phyloP scores from a whole-genome alignment of 2,797 vertebrate genomes.

The Hippopotamyrus pictus region DNA sequence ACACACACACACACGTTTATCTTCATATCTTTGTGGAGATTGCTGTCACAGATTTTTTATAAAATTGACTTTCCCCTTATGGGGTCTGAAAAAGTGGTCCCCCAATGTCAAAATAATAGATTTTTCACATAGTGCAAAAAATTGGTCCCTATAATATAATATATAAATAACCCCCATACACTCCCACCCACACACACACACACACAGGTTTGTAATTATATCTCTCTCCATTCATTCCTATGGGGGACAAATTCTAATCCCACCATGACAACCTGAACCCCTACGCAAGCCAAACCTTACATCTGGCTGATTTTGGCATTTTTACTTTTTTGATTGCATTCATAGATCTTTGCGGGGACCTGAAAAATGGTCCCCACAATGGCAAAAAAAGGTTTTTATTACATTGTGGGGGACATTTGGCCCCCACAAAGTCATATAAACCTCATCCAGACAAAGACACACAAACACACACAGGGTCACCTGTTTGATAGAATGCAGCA shows the following conservation, averaged over 20 bases:
- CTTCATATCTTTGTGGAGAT: neutral
- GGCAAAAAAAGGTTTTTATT: too few relatives aligned
- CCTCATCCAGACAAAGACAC: neutral
- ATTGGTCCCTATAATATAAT: neutral
- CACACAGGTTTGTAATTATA: neutral
- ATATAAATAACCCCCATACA: neutral
- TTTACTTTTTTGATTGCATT: too few relatives aligned
- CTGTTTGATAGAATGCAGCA: slow-evolving; percentile 79
- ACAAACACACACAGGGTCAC: slow-evolving; percentile 43
- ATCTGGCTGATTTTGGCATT: too few relatives aligned
- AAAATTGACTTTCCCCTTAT: neutral
- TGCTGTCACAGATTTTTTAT: neutral
- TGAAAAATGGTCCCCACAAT: too few relatives aligned
- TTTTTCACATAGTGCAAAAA: neutral
- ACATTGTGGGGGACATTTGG: neutral
- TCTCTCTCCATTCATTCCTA: too few relatives aligned
- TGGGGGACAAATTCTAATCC: too few relatives aligned
- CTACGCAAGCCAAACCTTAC: too few relatives aligned
- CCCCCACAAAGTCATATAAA: neutral
- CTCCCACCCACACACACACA: neutral
- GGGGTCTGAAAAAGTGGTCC: neutral
- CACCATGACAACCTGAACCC: too few relatives aligned
- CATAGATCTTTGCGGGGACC: too few relatives aligned
- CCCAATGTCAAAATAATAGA: neutral
- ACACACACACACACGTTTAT: neutral